Base-by-base conservation (phyloP, 2,113 vertebrate genomes). In the Chrysemys picta region DNA sequence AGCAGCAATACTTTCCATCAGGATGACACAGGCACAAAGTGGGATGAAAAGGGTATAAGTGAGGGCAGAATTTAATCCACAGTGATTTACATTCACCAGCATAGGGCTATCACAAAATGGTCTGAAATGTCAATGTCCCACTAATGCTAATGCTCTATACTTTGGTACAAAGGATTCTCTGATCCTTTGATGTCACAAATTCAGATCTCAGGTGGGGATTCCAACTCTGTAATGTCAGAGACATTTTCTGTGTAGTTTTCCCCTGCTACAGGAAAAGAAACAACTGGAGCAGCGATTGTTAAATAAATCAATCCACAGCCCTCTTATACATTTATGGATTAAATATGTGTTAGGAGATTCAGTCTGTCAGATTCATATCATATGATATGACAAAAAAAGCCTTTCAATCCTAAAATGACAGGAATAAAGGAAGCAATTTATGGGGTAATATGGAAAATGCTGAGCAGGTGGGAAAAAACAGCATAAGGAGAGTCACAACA, bases 241-340 rank as follows among this genome's bases (percentile, higher is more conserved):
- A 80, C 45, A 65, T 95, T 96, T 94, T 96, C 89, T 84, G 87
- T 45, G 38, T 14, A 6, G 42, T 42, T 75, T 75, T 10, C 21
- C 11, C 11, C 72, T 10, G 24, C 19, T 75, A 24, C 22, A 85
- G 85, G 84, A 93, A 92, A 89, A 96, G 84, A 96, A 97, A 89
- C 49, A 91, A 94, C 92, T 85, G 85, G 97, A 96, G 79, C 95
- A 91, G 89, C 79, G 84, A 85, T 49, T 91, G 79, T 92, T 96
- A 96, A 96, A 96, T 95, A 92, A 91, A 97, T 75, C 29, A 84
- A 54, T 82, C 86, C 94, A 92, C 86, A 93, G 92, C 88, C 94
- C 1, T 0, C 92, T 93, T 47, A 72, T 93, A 91, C 92, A 89
- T 93, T 91, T 94, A 95, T 96, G 31, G 62, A 65, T 86, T 92